Evolutionary conservation across 2,888 invertebrate genomes (phyloP).

Genomic region (Drosophila glabriapex): DNA sequence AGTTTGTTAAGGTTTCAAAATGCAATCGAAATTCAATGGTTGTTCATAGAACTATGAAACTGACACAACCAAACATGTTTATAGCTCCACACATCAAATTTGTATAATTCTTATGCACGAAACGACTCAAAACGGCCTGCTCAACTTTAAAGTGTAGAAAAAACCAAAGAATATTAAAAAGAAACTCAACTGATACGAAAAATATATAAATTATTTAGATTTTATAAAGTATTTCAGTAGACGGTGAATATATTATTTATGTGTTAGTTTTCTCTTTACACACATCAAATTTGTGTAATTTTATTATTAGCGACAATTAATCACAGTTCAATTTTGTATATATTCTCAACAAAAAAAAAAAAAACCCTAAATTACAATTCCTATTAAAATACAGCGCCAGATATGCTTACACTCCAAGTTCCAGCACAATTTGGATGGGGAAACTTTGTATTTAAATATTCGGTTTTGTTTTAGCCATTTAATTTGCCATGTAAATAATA

Average conservation of each 20-base stretch:
- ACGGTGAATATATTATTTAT: background rate
- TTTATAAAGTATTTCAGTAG: background rate
- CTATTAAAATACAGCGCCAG: background rate
- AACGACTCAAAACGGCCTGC: background rate
- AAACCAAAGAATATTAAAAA: background rate
- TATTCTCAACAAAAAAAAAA: background rate
- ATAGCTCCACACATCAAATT: constrained; percentile 54
- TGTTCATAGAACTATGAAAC: constrained; percentile 42
- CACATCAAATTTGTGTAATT: constrained; percentile 45
- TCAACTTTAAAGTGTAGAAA: background rate
- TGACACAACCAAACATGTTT: constrained; percentile 55
- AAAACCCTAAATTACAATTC: background rate
- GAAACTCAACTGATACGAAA: background rate
- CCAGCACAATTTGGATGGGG: constrained; percentile 10
- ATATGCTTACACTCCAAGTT: background rate
- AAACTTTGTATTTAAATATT: constrained; percentile 10
- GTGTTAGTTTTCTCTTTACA: constrained; percentile 3
- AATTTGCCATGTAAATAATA: constrained; percentile 44
- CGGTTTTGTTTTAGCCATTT: constrained; percentile 27
- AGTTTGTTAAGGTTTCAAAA: constrained; percentile 25
- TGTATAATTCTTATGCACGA: constrained; percentile 30
- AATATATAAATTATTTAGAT: constrained; percentile 1
- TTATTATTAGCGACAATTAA: too few relatives aligned
- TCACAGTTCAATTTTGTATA: background rate
- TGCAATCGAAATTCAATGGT: constrained; percentile 20